These are phyloP conservation scores for Kradibia gibbosae DNA, from an alignment of 1,140 invertebrate genomes.

Conservation along the genomic window DNA sequence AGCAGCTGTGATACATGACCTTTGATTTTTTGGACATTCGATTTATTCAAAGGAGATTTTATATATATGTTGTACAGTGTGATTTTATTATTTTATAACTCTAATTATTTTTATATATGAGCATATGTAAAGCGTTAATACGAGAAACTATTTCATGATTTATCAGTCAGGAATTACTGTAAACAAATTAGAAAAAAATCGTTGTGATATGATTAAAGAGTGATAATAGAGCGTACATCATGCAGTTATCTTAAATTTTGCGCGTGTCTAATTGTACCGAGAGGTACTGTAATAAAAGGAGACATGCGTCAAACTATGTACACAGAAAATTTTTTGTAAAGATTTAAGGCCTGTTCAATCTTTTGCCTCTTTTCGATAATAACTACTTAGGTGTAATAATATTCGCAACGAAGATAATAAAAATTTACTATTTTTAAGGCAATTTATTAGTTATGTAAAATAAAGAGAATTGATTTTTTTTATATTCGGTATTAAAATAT, in stretches of 20 bases:
- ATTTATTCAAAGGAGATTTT: conserved; percentile 38
- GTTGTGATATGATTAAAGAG: conserved; percentile 5
- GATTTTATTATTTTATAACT: conserved; percentile 48
- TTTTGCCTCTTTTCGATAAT: not conserved
- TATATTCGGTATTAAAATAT: not conserved
- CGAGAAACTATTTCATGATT: conserved; percentile 25
- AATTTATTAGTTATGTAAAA: not conserved
- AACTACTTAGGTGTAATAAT: not conserved
- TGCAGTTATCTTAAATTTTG: not conserved
- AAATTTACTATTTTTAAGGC: not conserved
- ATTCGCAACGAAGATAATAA: not conserved
- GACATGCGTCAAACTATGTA: not conserved
- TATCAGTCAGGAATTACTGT: not conserved
- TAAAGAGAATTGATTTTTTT: not conserved
- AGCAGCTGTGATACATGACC: conserved; percentile 83
- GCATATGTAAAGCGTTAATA: conserved; percentile 36
- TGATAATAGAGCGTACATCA: not conserved
- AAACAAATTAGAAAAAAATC: conserved; percentile 17
- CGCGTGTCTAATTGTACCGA: conserved; percentile 15
- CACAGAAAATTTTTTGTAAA: conserved; percentile 16
- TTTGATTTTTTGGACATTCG: conserved; percentile 34
- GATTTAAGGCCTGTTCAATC: not conserved
- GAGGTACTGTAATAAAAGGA: conserved; percentile 16
- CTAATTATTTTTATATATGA: conserved; percentile 63
- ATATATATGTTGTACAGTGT: conserved; percentile 22